Evolutionary conservation across 2,888 invertebrate species (phyloP).

Genomic region (Pollenia amentaria): DNA sequence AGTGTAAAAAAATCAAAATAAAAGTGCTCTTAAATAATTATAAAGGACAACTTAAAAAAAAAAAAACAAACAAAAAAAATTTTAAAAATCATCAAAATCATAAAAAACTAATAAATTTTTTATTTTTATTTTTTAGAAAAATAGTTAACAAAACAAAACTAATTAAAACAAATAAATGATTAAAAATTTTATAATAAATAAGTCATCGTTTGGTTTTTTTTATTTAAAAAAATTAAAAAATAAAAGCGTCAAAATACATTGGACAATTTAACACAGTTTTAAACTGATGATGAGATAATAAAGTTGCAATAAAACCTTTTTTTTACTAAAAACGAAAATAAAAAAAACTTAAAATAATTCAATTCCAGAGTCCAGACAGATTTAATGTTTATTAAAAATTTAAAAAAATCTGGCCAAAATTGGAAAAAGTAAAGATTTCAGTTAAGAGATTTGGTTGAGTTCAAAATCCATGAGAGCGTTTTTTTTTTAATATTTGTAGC

Average conservation of each 20-base stretch:
- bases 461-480: too few relatives aligned
- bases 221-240: slow-evolving; percentile 3
- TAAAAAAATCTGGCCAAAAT: neutral
- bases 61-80: neutral
- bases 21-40: slow-evolving; percentile 39
- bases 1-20: slow-evolving; percentile 61
- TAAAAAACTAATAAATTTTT: neutral
- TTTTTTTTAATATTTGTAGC: too few relatives aligned
- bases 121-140: neutral
- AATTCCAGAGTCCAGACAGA: too few relatives aligned
- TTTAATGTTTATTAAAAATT: neutral
- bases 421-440: too few relatives aligned
- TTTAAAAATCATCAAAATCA: slow-evolving; percentile 14
- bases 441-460: too few relatives aligned
- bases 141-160: slow-evolving; percentile 1
- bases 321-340: neutral
- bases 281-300: slow-evolving; percentile 24
- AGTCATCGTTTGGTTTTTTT: slow-evolving; percentile 5
- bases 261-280: slow-evolving; percentile 54
- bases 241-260: slow-evolving; percentile 58
- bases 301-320: slow-evolving; percentile 1
- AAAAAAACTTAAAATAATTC: neutral
- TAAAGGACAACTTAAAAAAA: slow-evolving; percentile 23
- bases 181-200: slow-evolving; percentile 3
- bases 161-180: neutral